These are phyloP conservation scores for Scartelaos histophorus DNA, from an alignment of 2,113 vertebrate genomes.

Conservation along the genomic window DNA sequence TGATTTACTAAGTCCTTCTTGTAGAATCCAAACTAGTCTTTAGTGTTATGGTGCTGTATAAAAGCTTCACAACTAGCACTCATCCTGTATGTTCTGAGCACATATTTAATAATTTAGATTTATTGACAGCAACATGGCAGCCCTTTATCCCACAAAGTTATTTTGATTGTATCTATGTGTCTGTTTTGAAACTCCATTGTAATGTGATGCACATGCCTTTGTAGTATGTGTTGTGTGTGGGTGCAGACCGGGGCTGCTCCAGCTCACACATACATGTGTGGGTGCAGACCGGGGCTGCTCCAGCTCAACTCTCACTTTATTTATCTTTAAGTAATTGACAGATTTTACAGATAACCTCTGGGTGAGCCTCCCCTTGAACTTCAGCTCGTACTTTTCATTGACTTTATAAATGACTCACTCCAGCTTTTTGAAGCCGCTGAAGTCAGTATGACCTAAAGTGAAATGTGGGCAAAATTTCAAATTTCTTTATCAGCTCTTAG, in stretches of 20 bases:
- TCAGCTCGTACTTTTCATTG: not conserved
- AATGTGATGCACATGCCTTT: not conserved
- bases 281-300: conserved; percentile 5
- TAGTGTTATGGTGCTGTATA: conserved; percentile 29
- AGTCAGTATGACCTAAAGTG: too few relatives aligned
- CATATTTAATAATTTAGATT: not conserved
- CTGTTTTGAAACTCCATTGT: not conserved
- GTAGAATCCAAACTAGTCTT: conserved; percentile 40
- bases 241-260: conserved; percentile 8
- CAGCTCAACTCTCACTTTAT: conserved; percentile 31
- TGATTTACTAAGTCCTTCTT: conserved; percentile 55
- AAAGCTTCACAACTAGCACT: not conserved
- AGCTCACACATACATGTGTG: too few relatives aligned
- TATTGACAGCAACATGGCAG: not conserved
- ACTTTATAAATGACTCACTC: not conserved
- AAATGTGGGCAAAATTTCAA: too few relatives aligned
- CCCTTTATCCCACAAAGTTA: not conserved
- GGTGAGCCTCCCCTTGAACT: conserved; percentile 8
- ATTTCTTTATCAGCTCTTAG: too few relatives aligned
- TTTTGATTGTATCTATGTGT: not conserved
- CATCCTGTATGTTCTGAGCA: not conserved
- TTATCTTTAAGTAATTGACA: conserved; percentile 52
- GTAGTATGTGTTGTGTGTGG: conserved; percentile 32
- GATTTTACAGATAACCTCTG: conserved; percentile 38
- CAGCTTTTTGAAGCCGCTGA: not conserved